Conservation (phyloP, 1,140 invertebrate species). For the Oryctes rhinoceros region DNA sequence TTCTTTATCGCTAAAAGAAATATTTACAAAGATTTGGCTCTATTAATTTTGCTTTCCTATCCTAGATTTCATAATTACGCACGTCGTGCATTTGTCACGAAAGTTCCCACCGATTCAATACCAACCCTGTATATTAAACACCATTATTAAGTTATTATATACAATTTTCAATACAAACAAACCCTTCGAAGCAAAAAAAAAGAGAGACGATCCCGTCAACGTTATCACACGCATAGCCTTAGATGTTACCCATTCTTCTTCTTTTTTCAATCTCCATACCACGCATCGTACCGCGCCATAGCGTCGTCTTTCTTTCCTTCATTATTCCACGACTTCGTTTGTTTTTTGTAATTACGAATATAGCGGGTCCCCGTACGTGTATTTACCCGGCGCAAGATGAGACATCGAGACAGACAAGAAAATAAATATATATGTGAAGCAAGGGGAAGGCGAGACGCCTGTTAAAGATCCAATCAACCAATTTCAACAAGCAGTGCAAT, state of each 20-base stretch:
- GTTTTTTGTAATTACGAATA: slow-evolving; percentile 23
- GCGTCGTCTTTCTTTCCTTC: not conserved
- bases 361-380: not conserved
- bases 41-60: too few relatives aligned
- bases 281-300: not conserved
- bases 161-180: slow-evolving; percentile 5
- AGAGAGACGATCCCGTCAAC: not conserved
- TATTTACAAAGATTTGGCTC: too few relatives aligned
- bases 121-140: too few relatives aligned
- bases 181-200: not conserved
- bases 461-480: slow-evolving; percentile 29
- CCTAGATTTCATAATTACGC: too few relatives aligned
- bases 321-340: slow-evolving; percentile 18
- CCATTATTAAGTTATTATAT: slow-evolving; percentile 3
- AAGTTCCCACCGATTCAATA: too few relatives aligned
- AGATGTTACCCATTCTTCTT: not conserved
- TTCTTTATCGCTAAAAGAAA: too few relatives aligned
- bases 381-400: not conserved
- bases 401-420: slow-evolving; percentile 10
- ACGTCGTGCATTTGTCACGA: too few relatives aligned
- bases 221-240: slow-evolving; percentile 10
- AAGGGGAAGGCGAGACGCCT: slow-evolving; percentile 6
- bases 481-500: slow-evolving; percentile 29
- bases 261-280: not conserved
- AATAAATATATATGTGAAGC: slow-evolving; percentile 5